Evolutionary conservation across 2,888 invertebrate species (phyloP), one percentile per base, ranked within the genome.

Genomic region (Orthosia incerta): DNA sequence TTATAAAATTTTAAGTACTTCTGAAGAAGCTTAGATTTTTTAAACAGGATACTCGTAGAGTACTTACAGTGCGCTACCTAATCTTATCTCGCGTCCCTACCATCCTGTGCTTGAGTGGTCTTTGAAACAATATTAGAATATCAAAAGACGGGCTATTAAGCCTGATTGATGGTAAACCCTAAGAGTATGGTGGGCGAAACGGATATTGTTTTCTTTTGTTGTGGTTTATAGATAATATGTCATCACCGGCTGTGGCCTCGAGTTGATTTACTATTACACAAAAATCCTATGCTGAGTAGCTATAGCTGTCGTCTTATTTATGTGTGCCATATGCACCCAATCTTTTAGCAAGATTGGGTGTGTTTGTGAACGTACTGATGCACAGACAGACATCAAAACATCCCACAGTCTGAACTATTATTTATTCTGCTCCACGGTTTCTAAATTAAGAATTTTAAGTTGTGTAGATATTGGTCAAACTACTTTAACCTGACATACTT

Each of bases 21-120:
- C 46, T 13, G 46, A 60, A 51, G 20, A 59, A 61, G 66, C 45
- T 51, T 5, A 26, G 51, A 63, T 82, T 76, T 56, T 66, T 63
- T 51, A 51, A 63, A 64, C 55, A 64, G 59, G 31, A 50, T 71
- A 63, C 53, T 39, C 20, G 9, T 55, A 70, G 51, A 76, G 62
- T 23, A 75, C 62, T 50, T 12, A 53, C 13, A 46, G 60, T 60
- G 56, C 60, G 51, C 12, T 51, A 64, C 61, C 18, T 80, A 64
- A 62, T 80, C 60, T 67, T 76, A 78, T 80, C 74, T 78, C 39
- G 18, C 62, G 15, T 63, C 45, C 16, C 50, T 55, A 31, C 12
- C 50, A 76, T 87, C 78, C 79, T 72, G 77, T 80, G 71, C 68
- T 65, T 75, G 75, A 83, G 83, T 75, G 74, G 63, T 63, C n/a